Evolutionary conservation across 2,888 invertebrate species (phyloP).

Genomic region (Stratiomys singularior): DNA sequence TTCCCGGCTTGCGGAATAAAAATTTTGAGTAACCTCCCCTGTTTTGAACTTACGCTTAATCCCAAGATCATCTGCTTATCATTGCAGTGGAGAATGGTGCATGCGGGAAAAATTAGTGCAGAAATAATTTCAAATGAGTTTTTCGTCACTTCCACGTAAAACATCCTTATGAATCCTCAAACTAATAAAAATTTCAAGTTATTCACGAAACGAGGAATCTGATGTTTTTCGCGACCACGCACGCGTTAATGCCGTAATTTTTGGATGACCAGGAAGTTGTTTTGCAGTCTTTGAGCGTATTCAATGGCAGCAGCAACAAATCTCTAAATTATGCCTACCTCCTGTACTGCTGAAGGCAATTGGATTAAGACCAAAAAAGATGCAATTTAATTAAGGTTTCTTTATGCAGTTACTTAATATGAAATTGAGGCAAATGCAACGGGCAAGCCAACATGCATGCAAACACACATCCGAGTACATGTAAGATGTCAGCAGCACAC

Average conservation of each 20-base stretch:
- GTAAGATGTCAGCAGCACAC: constrained; percentile 37
- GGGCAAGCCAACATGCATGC: constrained; percentile 19
- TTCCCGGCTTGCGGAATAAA: constrained; percentile 19
- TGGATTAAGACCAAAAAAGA: constrained; percentile 23
- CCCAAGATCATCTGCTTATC: constrained; percentile 25
- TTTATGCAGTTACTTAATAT: constrained; percentile 40
- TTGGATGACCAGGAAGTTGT: too few species aligned
- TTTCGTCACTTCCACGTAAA: too few species aligned
- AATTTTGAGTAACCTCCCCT: constrained; percentile 39
- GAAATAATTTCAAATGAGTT: background rate
- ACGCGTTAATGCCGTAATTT: too few species aligned
- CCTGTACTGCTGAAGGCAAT: background rate
- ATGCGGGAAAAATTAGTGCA: background rate
- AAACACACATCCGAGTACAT: background rate
- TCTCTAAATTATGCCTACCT: background rate
- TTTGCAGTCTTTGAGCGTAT: background rate
- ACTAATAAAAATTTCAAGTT: too few species aligned
- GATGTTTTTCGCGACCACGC: too few species aligned
- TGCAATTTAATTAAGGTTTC: constrained; percentile 38
- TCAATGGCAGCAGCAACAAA: background rate
- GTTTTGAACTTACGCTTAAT: background rate
- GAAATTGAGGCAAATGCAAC: constrained; percentile 36
- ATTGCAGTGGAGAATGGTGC: constrained; percentile 5
- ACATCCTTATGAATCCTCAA: too few species aligned
- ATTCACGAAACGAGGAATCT: too few species aligned